Evolutionary conservation across 2,888 invertebrate genomes (phyloP).

Genomic region (Proisotoma minuta): DNA sequence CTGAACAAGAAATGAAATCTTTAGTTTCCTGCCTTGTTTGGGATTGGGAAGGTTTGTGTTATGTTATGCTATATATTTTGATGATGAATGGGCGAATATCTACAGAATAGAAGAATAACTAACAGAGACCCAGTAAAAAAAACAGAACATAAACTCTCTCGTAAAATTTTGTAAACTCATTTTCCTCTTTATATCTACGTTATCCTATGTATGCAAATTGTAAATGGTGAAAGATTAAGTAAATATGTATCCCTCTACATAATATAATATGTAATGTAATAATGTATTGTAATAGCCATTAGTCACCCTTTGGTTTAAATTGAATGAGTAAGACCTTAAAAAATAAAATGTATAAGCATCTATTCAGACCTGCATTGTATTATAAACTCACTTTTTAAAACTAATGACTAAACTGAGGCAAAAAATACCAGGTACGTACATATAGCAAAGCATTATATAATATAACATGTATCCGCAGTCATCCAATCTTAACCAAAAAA

Average conservation of each 20-base stretch:
- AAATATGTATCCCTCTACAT: background rate
- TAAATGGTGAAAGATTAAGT: background rate
- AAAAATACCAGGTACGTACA: too few species aligned
- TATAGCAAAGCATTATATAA: too few species aligned
- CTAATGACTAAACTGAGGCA: conserved; percentile 3
- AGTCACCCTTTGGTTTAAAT: background rate
- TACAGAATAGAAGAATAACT: too few species aligned
- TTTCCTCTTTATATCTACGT: background rate
- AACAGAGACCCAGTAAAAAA: background rate
- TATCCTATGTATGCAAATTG: background rate
- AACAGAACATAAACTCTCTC: background rate
- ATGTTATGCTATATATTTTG: too few species aligned
- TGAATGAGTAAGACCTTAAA: background rate
- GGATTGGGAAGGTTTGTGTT: too few species aligned
- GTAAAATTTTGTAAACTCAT: conserved; percentile 1
- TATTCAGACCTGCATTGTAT: background rate
- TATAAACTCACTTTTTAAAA: too few species aligned
- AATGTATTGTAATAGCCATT: background rate
- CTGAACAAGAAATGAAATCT: conserved; percentile 51
- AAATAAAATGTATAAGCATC: background rate
- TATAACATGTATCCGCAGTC: too few species aligned
- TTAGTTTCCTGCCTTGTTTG: background rate
- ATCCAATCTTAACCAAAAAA: too few species aligned
- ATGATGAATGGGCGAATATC: too few species aligned
- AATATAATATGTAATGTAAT: background rate